phyloP scores from a whole-genome alignment of 92 coral and sea anemone genomes.

The Epizoanthus ramosus region DNA sequence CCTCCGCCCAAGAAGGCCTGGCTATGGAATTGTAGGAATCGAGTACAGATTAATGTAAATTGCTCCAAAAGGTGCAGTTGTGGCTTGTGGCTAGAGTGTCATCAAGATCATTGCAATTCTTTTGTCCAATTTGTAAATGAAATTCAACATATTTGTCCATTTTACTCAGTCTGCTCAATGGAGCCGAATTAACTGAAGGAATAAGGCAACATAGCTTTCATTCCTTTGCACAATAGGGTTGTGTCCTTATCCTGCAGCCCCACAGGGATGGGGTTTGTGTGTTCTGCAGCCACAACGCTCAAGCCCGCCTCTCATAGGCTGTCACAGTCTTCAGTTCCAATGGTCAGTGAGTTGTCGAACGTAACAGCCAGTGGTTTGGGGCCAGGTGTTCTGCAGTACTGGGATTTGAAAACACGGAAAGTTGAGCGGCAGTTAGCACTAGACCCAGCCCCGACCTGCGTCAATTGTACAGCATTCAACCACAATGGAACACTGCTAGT shows the following conservation, averaged over 20 bases:
- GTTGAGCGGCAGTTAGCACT: conserved; percentile 88
- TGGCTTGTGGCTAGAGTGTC: too few relatives aligned
- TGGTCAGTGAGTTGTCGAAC: conserved; percentile 59
- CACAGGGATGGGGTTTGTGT: conserved; percentile 84
- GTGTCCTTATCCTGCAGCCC: conserved; percentile 97
- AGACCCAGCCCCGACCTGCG: conserved; percentile 80
- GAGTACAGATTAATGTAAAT: too few relatives aligned
- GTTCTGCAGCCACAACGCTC: conserved; percentile 83
- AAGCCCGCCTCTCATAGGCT: conserved; percentile 40
- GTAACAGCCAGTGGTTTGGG: conserved; percentile 32
- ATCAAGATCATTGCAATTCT: neutral
- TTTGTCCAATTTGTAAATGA: neutral
- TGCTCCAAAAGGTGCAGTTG: too few relatives aligned
- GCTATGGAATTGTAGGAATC: too few relatives aligned
- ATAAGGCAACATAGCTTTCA: too few relatives aligned
- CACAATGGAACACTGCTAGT: conserved; percentile 96
- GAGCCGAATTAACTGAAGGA: too few relatives aligned
- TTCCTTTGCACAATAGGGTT: conserved; percentile 57
- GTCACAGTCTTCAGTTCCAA: conserved; percentile 45
- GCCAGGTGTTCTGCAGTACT: conserved; percentile 84
- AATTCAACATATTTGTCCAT: too few relatives aligned
- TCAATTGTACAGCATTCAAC: conserved; percentile 94
- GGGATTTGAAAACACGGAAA: conserved; percentile 90
- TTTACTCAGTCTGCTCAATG: too few relatives aligned
- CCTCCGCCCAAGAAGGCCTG: too few relatives aligned